Evolutionary conservation across 1,140 invertebrate species (phyloP).

Genomic region (Drosophila ironensis): DNA sequence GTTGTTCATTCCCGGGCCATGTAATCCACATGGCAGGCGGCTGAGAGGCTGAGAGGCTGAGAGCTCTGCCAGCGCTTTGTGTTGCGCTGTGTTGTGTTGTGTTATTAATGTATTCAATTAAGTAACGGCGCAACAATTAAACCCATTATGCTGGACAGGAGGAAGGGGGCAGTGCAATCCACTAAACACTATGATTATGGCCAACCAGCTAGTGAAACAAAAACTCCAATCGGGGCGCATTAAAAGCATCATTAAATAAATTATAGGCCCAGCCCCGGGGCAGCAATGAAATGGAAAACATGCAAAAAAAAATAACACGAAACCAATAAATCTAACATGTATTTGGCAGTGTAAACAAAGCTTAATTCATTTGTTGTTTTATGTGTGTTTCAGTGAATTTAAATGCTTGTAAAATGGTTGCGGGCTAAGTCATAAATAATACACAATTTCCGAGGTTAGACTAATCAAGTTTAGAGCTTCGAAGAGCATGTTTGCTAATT

Average conservation of each 20-base stretch:
- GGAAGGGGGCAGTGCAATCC: constrained; percentile 36
- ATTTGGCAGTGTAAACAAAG: constrained; percentile 50
- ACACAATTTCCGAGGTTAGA: constrained; percentile 33
- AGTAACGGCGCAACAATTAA: constrained; percentile 63
- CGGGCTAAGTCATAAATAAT: constrained; percentile 44
- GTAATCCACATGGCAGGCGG: constrained; percentile 61
- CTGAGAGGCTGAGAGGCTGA: no score
- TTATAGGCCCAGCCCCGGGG: constrained; percentile 39
- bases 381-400: constrained; percentile 22
- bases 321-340: constrained; percentile 44
- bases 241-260: constrained; percentile 72
- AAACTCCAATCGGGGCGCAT: constrained; percentile 40
- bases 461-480: constrained; percentile 16
- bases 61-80: constrained; percentile 6
- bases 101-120: constrained; percentile 76
- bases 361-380: constrained; percentile 36
- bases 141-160: constrained; percentile 56
- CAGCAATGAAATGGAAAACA: constrained; percentile 12
- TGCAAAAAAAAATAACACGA: no score
- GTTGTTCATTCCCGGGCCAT: constrained; percentile 13
- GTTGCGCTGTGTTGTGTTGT: no score
- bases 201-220: constrained; percentile 27
- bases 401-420: constrained; percentile 16
- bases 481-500: constrained; percentile 5
- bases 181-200: constrained; percentile 47